phyloP scores from a whole-genome alignment of 1,140 invertebrate species.

The Colletes gigas region DNA sequence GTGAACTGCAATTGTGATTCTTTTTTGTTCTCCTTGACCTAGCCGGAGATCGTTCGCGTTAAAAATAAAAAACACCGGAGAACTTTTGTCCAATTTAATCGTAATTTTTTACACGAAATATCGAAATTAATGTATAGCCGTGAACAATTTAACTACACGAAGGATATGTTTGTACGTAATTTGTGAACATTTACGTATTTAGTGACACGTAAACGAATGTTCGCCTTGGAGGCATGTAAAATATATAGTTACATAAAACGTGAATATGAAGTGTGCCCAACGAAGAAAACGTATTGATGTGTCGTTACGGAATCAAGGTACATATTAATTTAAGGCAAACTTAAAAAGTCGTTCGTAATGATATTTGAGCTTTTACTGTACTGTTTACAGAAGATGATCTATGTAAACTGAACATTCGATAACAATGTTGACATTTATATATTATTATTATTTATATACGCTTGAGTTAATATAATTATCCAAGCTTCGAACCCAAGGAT shows the following conservation, averaged over 20 bases:
- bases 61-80: too few relatives aligned
- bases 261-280: slow-evolving; percentile 10
- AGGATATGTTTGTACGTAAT: background rate
- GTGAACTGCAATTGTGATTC: slow-evolving; percentile 11
- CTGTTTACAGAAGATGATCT: too few relatives aligned
- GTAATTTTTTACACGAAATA: background rate
- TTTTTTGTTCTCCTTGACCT: background rate
- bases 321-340: slow-evolving; percentile 38
- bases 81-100: background rate
- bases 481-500: too few relatives aligned
- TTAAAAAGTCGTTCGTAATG: slow-evolving; percentile 25
- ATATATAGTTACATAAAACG: slow-evolving; percentile 6
- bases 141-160: background rate
- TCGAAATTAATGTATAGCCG: background rate
- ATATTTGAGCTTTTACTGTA: background rate
- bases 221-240: slow-evolving; percentile 30
- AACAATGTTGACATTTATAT: too few relatives aligned
- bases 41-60: background rate
- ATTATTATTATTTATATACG: too few relatives aligned
- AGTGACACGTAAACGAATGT: slow-evolving; percentile 26
- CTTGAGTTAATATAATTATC: too few relatives aligned
- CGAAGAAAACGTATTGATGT: slow-evolving; percentile 33
- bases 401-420: too few relatives aligned
- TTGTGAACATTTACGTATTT: slow-evolving; percentile 22
- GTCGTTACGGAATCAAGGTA: slow-evolving; percentile 35